phyloP scores from a whole-genome alignment of 2,797 vertebrate genomes.

The Xenops minutus region DNA sequence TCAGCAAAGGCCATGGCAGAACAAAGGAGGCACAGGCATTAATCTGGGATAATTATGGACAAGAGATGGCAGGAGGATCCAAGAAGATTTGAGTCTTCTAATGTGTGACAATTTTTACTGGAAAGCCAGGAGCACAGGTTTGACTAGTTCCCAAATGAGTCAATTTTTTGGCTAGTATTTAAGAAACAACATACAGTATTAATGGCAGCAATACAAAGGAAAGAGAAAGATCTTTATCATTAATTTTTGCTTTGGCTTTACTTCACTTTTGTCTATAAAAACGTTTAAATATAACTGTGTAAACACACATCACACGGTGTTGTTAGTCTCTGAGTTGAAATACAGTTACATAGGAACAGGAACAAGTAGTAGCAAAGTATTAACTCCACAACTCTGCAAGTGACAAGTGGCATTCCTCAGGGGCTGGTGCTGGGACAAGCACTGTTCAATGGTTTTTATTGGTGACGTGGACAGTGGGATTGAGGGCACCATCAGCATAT shows the following conservation, averaged over 20 bases:
- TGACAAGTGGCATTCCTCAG: background rate
- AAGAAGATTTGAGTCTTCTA: background rate
- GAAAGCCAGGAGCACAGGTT: constrained; percentile 44
- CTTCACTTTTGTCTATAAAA: background rate
- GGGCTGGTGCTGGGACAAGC: background rate
- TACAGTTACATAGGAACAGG: background rate
- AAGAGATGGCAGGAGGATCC: background rate
- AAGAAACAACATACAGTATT: background rate
- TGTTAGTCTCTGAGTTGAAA: background rate
- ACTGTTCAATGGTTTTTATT: background rate
- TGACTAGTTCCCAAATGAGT: constrained; percentile 19
- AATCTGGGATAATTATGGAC: constrained; percentile 38
- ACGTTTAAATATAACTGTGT: background rate
- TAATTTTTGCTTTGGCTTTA: background rate
- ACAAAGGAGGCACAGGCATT: constrained; percentile 28
- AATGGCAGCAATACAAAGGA: constrained; percentile 19
- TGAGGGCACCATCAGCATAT: background rate
- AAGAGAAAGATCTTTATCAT: constrained; percentile 3
- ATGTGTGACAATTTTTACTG: constrained; percentile 31
- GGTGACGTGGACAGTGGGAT: fast-evolving
- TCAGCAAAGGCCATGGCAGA: background rate
- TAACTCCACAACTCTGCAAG: background rate
- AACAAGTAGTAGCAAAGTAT: background rate
- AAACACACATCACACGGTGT: background rate
- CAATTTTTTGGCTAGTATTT: background rate